Evolutionary conservation across 2,797 vertebrate genomes (phyloP).

Genomic region (Falco cherrug): DNA sequence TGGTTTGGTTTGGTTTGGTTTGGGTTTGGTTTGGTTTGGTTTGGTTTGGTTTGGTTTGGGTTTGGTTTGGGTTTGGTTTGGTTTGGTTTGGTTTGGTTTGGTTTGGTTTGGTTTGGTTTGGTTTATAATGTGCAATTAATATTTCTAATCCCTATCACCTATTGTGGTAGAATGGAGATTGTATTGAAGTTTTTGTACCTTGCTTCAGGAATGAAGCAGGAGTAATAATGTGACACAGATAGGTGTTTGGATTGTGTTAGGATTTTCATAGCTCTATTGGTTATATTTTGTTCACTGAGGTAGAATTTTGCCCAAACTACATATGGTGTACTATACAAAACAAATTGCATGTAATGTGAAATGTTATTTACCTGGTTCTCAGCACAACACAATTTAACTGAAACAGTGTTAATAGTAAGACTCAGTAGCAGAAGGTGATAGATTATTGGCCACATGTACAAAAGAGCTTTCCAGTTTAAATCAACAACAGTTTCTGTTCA

Average conservation of each 20-base stretch:
- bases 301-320: not conserved
- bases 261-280: not conserved
- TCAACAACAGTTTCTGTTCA: not conserved
- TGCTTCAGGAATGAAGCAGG: not conserved
- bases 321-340: not conserved
- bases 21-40: no score
- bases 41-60: no score
- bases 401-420: not conserved
- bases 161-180: not conserved
- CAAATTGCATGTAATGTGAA: not conserved
- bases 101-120: not conserved
- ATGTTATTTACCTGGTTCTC: not conserved
- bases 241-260: not conserved
- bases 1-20: no score
- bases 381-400: not conserved
- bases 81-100: no score
- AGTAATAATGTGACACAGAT: not conserved
- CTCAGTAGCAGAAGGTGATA: not conserved
- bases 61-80: no score
- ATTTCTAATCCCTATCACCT: not conserved
- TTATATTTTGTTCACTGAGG: not conserved
- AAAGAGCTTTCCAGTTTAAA: not conserved
- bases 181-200: not conserved
- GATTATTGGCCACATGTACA: not conserved
- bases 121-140: not conserved